Conservation (phyloP, 2,113 vertebrate species). For the Centropristis striata region DNA sequence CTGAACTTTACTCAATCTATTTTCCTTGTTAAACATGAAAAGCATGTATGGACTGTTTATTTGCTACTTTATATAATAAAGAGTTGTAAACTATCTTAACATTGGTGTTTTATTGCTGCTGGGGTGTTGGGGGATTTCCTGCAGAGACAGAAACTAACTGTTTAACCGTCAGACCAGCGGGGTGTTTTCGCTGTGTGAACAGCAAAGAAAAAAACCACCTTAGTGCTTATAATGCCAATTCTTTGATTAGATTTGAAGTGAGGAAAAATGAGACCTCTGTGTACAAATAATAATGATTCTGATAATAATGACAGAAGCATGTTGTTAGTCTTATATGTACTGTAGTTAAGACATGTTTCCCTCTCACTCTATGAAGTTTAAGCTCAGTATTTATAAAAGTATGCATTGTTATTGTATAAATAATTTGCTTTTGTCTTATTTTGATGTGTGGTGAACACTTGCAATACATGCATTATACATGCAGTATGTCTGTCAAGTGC, state of each 20-base stretch:
- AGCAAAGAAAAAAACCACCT: neutral
- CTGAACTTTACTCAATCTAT: neutral
- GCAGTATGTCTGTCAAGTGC: too few relatives aligned
- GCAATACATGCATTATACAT: too few relatives aligned
- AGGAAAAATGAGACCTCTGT: neutral
- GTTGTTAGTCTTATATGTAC: neutral
- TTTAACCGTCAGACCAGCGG: neutral
- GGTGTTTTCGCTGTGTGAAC: neutral
- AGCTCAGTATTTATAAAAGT: neutral
- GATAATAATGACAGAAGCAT: neutral
- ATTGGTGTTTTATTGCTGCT: neutral
- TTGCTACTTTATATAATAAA: neutral
- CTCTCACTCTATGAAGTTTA: neutral
- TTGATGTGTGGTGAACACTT: too few relatives aligned
- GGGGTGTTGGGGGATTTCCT: neutral
- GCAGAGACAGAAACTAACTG: too few relatives aligned
- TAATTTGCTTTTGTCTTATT: too few relatives aligned
- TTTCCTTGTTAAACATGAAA: neutral
- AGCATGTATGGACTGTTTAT: neutral
- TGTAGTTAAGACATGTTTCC: neutral
- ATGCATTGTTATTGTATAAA: too few relatives aligned
- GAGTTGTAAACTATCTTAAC: neutral
- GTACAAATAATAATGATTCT: neutral
- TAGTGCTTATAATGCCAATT: too few relatives aligned
- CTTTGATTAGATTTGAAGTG: neutral